phyloP scores from a whole-genome alignment of 2,888 invertebrate genomes.

The Clepsis dumicolana region DNA sequence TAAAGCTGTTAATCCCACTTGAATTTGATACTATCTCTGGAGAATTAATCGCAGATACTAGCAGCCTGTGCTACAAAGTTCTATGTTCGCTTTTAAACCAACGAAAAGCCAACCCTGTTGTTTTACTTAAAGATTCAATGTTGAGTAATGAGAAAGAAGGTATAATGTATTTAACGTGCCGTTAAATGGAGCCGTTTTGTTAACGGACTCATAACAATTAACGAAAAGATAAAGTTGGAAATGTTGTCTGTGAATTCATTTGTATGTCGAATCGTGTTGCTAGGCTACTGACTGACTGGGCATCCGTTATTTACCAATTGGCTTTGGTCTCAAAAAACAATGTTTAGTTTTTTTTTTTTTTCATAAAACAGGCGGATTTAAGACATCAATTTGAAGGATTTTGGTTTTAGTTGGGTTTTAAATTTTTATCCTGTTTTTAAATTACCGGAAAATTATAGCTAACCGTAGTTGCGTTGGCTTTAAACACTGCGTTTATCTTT shows the following conservation, averaged over 20 bases:
- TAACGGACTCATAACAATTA: slow-evolving; percentile 8
- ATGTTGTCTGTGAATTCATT: neutral
- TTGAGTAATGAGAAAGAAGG: neutral
- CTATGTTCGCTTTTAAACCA: neutral
- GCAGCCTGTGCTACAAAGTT: neutral
- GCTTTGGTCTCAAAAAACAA: too few species aligned
- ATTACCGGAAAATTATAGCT: too few species aligned
- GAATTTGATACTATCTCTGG: slow-evolving; percentile 13
- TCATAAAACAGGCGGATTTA: too few species aligned
- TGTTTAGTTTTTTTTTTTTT: too few species aligned
- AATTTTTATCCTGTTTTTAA: too few species aligned
- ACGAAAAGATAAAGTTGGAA: neutral
- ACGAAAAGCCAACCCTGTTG: neutral
- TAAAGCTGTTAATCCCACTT: slow-evolving; percentile 9
- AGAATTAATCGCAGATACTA: slow-evolving; percentile 7
- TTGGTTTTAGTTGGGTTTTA: too few species aligned
- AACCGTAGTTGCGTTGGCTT: too few species aligned
- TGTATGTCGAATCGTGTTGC: neutral
- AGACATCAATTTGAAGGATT: too few species aligned
- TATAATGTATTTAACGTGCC: neutral
- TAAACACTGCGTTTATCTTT: too few species aligned
- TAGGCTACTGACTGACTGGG: too few species aligned
- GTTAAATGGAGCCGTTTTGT: neutral
- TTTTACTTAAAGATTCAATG: neutral
- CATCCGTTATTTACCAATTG: too few species aligned